A percentile compares a stretch with the other conserved stretches of the same genome.
Evolutionary conservation across 2,888 invertebrate species (phyloP).

Genomic region (Galerucella pusilla): DNA sequence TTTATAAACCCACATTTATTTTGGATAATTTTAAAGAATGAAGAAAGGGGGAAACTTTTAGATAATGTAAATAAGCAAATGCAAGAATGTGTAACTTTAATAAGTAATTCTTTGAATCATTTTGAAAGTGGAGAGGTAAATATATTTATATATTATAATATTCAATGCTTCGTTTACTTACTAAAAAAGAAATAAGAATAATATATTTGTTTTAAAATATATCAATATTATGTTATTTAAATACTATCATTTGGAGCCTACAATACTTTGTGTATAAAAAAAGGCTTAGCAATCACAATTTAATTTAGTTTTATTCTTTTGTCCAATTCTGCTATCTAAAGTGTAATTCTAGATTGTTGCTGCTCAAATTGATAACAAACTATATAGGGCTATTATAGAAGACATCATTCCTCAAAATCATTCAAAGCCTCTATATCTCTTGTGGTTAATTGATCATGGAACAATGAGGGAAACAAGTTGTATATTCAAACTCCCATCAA

Average conservation of each 20-base stretch:
- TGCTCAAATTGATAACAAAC: constrained; percentile 39
- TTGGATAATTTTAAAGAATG: constrained; percentile 50
- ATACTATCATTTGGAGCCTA: too few species aligned
- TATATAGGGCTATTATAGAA: constrained; percentile 48
- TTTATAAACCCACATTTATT: constrained; percentile 56
- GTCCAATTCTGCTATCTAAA: not conserved
- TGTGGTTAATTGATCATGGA: constrained; percentile 57
- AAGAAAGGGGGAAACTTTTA: constrained; percentile 32
- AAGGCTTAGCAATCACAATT: too few species aligned
- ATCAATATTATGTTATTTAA: too few species aligned
- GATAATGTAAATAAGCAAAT: constrained; percentile 29
- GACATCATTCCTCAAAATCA: constrained; percentile 16
- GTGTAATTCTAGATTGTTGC: constrained; percentile 48
- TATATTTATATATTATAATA: not conserved
- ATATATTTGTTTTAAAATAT: too few species aligned
- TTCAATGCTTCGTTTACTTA: too few species aligned
- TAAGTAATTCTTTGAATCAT: not conserved
- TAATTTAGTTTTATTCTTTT: not conserved
- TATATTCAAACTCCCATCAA: constrained; percentile 50
- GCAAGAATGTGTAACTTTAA: constrained; percentile 25
- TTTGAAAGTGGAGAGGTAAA: constrained; percentile 46
- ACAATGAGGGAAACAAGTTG: constrained; percentile 41
- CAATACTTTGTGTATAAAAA: too few species aligned
- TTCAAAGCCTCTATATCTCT: constrained; percentile 35
- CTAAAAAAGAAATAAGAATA: too few species aligned